Conservation (phyloP, 1,140 invertebrate genomes). For the Pteromalus puparum region DNA sequence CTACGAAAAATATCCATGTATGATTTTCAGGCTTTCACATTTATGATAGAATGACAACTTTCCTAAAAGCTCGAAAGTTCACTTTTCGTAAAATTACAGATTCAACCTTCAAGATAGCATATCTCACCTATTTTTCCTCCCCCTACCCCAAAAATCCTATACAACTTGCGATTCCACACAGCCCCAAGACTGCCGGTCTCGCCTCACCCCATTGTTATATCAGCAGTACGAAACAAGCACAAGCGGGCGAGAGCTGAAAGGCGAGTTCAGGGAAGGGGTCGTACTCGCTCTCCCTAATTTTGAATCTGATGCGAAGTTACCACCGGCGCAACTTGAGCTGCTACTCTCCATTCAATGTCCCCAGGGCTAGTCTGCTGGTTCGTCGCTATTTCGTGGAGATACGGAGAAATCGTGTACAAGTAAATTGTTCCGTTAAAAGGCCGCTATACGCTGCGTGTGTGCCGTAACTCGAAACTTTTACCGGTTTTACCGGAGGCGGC, state of each 20-base stretch:
- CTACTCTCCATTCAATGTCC: slow-evolving; percentile 17
- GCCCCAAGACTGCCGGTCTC: neutral
- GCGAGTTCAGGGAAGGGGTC: neutral
- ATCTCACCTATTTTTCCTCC: neutral
- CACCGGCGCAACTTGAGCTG: neutral
- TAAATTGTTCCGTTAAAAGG: slow-evolving; percentile 29
- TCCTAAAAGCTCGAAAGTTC: too few species aligned
- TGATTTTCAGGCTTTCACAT: too few species aligned
- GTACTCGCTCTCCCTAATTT: slow-evolving; percentile 14
- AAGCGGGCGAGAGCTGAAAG: neutral
- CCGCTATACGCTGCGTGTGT: too few species aligned
- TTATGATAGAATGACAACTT: too few species aligned
- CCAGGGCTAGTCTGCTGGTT: slow-evolving; percentile 23
- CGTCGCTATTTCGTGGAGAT: neutral
- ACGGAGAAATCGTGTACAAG: slow-evolving; percentile 15
- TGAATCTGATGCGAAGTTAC: slow-evolving; percentile 42
- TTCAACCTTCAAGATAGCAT: neutral
- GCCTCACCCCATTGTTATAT: neutral
- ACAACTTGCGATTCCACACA: neutral
- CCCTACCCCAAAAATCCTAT: neutral
- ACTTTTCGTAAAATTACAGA: too few species aligned
- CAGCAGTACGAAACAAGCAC: neutral
- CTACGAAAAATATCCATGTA: too few species aligned
- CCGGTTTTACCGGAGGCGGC: neutral
- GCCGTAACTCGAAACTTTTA: slow-evolving; percentile 18